Base-by-base conservation (phyloP, 2,797 vertebrate genomes). In the Lagodon rhomboides region DNA sequence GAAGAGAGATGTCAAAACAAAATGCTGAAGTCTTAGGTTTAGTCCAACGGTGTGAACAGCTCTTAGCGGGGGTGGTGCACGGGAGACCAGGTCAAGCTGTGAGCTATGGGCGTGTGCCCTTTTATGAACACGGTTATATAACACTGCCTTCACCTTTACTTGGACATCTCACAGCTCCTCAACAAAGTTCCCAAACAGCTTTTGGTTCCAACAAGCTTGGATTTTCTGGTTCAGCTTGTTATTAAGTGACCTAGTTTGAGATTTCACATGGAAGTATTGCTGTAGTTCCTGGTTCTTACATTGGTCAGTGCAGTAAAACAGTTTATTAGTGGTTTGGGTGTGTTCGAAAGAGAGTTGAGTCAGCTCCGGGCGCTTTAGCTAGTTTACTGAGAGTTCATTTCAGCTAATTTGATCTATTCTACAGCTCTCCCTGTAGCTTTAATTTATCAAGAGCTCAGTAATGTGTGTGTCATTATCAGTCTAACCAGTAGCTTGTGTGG, bases 61-160 rank as follows among this genome's bases (percentile, higher is more conserved):
- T 54, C 25, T 58, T 20, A 51, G 47, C 34, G 51, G 15, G 15
- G 30, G 58, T 1, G 9, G 4, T 30, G 38, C 77, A 43, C 27
- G 41, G 2, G 13, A 64, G 63, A 23, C 46, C 18, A 64, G 54
- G 23, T 75, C 50, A 46, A 47, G 38, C 49, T 75, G 25, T 72
- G 67, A 79, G 60, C 50, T 60, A 20, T 47, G 10, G 73, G 25
- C 54, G 17, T 68, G 38, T 80, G 65, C 25, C 65, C 55, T 81
- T 34, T 86, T 67, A 65, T 66, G 62, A 62, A 56, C 47, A 73
- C 27, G 22, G 38, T 79, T 86, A 41, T 51, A 50, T 55, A 86
- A 82, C 66, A 17, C 43, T 27, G 41, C 18, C 44, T 76, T 27
- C 30, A 69, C 72, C 25, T 79, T 69, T 63, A 47, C n/a, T 51